Conservation (phyloP, 2,113 vertebrate genomes). For the Mobula birostris region DNA sequence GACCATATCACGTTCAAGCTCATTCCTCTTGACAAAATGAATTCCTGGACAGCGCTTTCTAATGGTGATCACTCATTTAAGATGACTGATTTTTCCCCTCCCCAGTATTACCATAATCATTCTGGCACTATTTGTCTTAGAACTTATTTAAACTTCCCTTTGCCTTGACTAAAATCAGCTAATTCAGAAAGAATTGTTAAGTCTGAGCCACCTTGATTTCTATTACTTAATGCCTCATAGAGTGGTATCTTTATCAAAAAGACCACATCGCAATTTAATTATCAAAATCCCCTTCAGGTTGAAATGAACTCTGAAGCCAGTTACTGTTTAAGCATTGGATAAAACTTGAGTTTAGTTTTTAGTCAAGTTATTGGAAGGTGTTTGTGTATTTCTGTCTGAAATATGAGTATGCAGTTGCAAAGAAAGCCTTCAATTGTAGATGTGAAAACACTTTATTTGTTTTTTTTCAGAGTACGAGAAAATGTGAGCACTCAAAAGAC, state of each 20-base stretch:
- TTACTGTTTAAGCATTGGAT: not conserved
- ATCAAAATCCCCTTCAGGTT: not conserved
- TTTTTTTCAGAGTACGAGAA: slow-evolving; percentile 35
- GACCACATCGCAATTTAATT: not conserved
- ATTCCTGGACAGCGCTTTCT: not conserved
- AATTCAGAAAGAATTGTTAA: not conserved
- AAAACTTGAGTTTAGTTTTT: not conserved
- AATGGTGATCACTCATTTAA: not conserved
- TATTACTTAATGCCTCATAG: not conserved
- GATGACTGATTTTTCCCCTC: not conserved
- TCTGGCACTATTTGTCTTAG: not conserved
- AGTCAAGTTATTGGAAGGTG: not conserved
- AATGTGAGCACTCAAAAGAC: slow-evolving; percentile 35
- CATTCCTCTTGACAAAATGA: not conserved
- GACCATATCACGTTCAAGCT: not conserved
- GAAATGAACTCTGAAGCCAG: not conserved
- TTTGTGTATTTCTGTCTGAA: not conserved
- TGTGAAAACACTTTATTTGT: slow-evolving; percentile 36
- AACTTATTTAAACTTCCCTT: not conserved
- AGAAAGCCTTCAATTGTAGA: slow-evolving; percentile 6
- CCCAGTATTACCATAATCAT: not conserved
- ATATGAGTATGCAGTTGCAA: not conserved
- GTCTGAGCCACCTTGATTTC: not conserved
- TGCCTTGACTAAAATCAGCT: not conserved
- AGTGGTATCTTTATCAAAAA: not conserved